Evolutionary conservation across 2,888 invertebrate species (phyloP).

Genomic region (Dugesia japonica): DNA sequence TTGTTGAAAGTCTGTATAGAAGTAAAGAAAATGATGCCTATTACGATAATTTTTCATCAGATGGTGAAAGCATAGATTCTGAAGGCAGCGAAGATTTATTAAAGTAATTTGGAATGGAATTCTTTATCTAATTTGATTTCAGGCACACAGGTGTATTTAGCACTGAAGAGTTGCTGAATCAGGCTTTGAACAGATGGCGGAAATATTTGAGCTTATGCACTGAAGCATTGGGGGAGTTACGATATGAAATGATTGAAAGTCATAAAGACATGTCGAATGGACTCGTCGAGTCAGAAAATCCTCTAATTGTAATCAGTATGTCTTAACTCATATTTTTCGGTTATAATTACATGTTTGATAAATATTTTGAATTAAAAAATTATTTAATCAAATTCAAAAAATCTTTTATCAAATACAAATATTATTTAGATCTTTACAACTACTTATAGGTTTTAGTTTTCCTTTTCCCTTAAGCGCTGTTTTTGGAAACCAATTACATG

Average conservation of each 20-base stretch:
- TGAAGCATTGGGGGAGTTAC: conserved; percentile 20
- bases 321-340: too few species aligned
- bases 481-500: too few species aligned
- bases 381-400: too few species aligned
- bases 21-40: neutral
- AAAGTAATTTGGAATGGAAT: neutral
- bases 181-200: conserved; percentile 20
- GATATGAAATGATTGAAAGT: conserved; percentile 1
- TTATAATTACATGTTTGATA: too few species aligned
- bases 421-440: too few species aligned
- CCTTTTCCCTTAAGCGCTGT: too few species aligned
- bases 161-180: conserved; percentile 14
- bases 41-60: conserved; percentile 14
- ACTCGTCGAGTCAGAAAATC: neutral
- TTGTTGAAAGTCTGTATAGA: neutral
- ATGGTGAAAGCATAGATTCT: conserved; percentile 12
- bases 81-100: neutral
- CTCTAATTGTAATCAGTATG: neutral
- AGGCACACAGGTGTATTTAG: conserved; percentile 20
- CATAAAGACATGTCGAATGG: neutral
- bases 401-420: too few species aligned
- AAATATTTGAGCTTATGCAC: conserved; percentile 11
- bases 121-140: neutral
- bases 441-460: too few species aligned
- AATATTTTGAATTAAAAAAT: too few species aligned